phyloP scores from a whole-genome alignment of 2,888 invertebrate genomes.

The Phlogophora meticulosa region DNA sequence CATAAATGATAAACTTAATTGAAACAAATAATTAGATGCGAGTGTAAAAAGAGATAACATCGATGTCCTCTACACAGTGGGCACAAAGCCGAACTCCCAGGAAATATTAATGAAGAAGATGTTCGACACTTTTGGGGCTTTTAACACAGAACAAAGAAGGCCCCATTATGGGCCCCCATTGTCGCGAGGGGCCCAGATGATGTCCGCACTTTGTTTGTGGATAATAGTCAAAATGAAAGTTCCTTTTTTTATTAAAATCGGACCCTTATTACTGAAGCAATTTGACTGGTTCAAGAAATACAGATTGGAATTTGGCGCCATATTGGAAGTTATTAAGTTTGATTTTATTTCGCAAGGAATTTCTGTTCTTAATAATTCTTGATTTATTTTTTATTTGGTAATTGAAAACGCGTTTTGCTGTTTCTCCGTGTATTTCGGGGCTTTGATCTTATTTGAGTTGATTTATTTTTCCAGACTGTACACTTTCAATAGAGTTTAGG shows the following conservation, averaged over 20 bases:
- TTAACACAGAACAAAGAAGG: slow-evolving; percentile 80
- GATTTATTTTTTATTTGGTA: slow-evolving; percentile 49
- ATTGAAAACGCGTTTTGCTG: slow-evolving; percentile 38
- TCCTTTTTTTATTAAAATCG: slow-evolving; percentile 73
- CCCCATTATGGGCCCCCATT: slow-evolving; percentile 66
- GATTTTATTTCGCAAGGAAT: slow-evolving; percentile 58
- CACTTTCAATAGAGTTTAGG: background rate
- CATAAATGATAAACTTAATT: slow-evolving; percentile 7
- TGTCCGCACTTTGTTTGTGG: slow-evolving; percentile 71
- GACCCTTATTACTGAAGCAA: slow-evolving; percentile 85
- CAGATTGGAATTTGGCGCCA: slow-evolving; percentile 83
- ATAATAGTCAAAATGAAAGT: slow-evolving; percentile 71
- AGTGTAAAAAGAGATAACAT: slow-evolving; percentile 62
- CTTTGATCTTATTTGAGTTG: background rate
- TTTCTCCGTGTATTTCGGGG: background rate
- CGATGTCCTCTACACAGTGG: slow-evolving; percentile 51
- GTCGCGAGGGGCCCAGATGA: slow-evolving; percentile 76
- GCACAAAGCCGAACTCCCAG: slow-evolving; percentile 51
- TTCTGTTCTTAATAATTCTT: slow-evolving; percentile 60
- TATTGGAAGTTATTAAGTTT: slow-evolving; percentile 83
- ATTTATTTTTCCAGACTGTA: background rate
- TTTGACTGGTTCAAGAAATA: slow-evolving; percentile 82
- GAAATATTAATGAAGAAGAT: slow-evolving; percentile 87
- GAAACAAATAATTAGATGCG: slow-evolving; percentile 43
- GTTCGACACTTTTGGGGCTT: slow-evolving; percentile 82